phyloP scores from a whole-genome alignment of 2,888 invertebrate genomes.

The Operophtera brumata region DNA sequence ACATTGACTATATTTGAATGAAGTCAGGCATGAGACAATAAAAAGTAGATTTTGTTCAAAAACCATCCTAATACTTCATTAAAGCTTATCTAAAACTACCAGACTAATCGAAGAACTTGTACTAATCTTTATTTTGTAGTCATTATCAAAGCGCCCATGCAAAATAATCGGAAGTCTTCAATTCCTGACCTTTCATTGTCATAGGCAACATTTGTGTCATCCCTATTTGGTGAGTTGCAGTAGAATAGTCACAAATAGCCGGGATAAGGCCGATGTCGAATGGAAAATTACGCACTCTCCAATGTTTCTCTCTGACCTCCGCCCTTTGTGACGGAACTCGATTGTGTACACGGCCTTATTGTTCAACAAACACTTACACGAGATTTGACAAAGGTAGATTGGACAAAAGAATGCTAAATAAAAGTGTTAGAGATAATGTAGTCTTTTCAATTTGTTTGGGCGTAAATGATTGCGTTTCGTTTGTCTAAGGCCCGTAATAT shows the following conservation, averaged over 20 bases:
- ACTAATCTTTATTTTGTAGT: no score
- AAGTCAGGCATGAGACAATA: no score
- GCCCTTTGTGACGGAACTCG: constrained; percentile 25
- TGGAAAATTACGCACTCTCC: constrained; percentile 46
- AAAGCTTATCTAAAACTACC: background rate
- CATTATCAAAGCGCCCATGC: background rate
- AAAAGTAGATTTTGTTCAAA: no score
- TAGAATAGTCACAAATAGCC: background rate
- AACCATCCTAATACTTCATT: no score
- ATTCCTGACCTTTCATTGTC: background rate
- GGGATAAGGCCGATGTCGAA: constrained; percentile 41
- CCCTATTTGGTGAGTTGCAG: constrained; percentile 4
- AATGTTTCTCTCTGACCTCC: constrained; percentile 15
- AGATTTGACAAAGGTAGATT: constrained; percentile 20
- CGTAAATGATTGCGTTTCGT: background rate
- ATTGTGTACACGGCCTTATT: constrained; percentile 28
- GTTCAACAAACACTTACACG: constrained; percentile 17
- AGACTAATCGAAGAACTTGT: background rate
- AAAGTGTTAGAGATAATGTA: background rate
- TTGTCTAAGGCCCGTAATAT: no score
- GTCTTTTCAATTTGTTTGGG: background rate
- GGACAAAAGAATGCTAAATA: constrained; percentile 6
- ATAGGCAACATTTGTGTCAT: background rate
- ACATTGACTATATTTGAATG: no score
- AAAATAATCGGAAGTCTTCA: background rate